Evolutionary conservation across 2,888 invertebrate species (phyloP).

Genomic region (Chirona hameri): DNA sequence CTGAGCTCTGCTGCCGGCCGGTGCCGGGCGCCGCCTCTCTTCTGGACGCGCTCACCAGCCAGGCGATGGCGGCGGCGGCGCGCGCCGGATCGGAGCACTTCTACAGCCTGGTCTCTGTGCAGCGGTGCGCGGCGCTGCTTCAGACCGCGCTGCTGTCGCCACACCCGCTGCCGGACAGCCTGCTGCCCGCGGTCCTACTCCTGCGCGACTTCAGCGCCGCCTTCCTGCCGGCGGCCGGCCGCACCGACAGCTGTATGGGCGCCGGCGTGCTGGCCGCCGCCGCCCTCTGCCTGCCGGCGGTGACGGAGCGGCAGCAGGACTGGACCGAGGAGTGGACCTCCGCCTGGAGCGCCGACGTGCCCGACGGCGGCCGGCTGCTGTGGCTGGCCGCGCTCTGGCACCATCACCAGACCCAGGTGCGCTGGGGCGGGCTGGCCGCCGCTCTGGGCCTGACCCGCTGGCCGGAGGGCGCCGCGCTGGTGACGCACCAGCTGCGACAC

Average conservation of each 20-base stretch:
- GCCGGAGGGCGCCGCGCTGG: neutral
- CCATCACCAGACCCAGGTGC: neutral
- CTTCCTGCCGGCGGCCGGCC: conserved; percentile 61
- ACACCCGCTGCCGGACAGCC: conserved; percentile 72
- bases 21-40: conserved; percentile 87
- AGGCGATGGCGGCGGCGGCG: conserved; percentile 80
- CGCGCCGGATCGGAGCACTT: conserved; percentile 74
- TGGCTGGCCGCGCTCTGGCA: conserved; percentile 12
- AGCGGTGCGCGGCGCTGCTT: conserved; percentile 70
- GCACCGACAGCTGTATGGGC: conserved; percentile 52
- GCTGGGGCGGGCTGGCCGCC: conserved; percentile 8
- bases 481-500: neutral
- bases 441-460: neutral
- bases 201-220: conserved; percentile 74
- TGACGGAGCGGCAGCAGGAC: conserved; percentile 84
- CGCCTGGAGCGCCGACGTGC: conserved; percentile 1
- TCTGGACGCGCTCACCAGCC: conserved; percentile 86
- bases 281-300: conserved; percentile 84
- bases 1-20: conserved; percentile 76
- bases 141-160: conserved; percentile 76
- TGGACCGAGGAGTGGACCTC: conserved; percentile 58
- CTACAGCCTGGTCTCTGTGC: conserved; percentile 44
- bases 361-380: conserved; percentile 10
- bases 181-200: conserved; percentile 70
- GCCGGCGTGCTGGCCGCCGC: conserved; percentile 73